Conservation (phyloP, 2,113 vertebrate species). For the Pycnonotus jocosus region DNA sequence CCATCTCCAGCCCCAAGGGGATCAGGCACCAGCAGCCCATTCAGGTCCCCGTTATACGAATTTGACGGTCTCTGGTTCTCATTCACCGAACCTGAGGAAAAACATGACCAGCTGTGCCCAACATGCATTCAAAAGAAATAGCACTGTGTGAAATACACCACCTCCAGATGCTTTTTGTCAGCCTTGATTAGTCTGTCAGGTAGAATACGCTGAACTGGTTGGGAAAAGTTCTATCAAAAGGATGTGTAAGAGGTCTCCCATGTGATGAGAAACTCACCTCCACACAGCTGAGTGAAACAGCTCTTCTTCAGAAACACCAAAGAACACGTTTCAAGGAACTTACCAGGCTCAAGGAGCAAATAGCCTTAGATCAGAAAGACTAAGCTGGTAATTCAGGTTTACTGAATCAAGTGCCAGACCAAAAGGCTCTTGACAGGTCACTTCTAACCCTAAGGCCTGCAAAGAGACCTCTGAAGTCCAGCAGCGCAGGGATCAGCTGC, state of each 20-base stretch:
- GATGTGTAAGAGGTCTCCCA: background rate
- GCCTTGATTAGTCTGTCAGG: background rate
- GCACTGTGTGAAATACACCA: background rate
- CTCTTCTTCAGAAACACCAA: background rate
- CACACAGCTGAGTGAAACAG: background rate
- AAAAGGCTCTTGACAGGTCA: background rate
- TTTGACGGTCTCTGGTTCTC: conserved; percentile 77
- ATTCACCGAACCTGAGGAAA: conserved; percentile 71
- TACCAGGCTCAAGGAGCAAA: background rate
- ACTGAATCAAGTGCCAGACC: background rate
- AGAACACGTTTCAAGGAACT: background rate
- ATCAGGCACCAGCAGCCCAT: conserved; percentile 87
- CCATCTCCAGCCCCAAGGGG: conserved; percentile 75
- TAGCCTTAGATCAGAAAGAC: background rate
- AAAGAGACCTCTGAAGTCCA: background rate
- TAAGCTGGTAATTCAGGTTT: background rate
- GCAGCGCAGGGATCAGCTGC: background rate
- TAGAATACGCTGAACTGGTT: background rate
- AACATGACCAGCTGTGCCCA: background rate
- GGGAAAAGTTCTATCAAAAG: background rate
- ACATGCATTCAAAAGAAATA: background rate
- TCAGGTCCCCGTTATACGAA: conserved; percentile 90
- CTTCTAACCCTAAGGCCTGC: background rate
- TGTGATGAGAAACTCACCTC: background rate
- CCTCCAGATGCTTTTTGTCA: background rate